Conservation (phyloP, 2,888 invertebrate species). For the Danaus chrysippus region DNA sequence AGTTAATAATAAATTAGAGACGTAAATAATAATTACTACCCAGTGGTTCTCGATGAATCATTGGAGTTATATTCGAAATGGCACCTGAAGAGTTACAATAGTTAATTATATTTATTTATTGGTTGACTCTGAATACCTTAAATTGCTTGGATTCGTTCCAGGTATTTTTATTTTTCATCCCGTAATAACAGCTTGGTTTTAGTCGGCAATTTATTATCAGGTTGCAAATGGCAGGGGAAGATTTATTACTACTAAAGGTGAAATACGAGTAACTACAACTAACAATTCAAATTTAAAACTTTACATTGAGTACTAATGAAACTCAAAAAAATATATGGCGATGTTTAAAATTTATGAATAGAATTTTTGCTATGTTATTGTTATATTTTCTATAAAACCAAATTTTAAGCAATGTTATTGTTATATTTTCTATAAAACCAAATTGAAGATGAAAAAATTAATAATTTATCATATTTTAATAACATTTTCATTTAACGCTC, state of each 20-base stretch:
- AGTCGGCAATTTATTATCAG: constrained; percentile 48
- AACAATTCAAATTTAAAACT: constrained; percentile 12
- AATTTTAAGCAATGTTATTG: neutral
- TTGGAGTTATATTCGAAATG: constrained; percentile 13
- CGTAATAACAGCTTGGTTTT: constrained; percentile 46
- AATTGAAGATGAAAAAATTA: neutral
- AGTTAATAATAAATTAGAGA: no score
- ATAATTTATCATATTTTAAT: neutral
- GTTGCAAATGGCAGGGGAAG: constrained; percentile 36
- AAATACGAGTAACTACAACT: constrained; percentile 25
- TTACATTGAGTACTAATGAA: constrained; percentile 7
- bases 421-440: neutral
- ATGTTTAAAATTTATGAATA: neutral
- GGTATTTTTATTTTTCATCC: constrained; percentile 33
- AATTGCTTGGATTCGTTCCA: constrained; percentile 44
- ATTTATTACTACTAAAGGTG: constrained; percentile 39
- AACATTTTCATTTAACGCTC: constrained; percentile 17
- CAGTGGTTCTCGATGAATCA: no score
- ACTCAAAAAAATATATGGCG: neutral
- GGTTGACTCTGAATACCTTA: constrained; percentile 46
- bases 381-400: neutral
- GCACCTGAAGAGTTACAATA: constrained; percentile 10
- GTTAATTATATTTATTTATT: constrained; percentile 47
- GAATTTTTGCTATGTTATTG: neutral
- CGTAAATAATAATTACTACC: no score